Base-by-base conservation (phyloP, 2,113 vertebrate genomes). In the Lophura nycthemera region DNA sequence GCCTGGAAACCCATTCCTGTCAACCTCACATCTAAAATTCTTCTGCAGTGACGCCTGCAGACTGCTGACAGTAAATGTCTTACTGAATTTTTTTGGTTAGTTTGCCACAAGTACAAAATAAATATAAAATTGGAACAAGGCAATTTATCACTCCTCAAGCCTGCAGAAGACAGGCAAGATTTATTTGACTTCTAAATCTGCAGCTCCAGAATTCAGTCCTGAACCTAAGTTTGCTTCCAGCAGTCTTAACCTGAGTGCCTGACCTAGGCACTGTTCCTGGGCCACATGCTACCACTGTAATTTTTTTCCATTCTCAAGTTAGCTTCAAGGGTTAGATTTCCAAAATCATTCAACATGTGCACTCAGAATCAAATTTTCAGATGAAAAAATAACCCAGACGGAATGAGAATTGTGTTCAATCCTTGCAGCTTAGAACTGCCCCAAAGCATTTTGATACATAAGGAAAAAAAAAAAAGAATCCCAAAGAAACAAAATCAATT, bases 61-160 rank as follows among this genome's bases (percentile, higher is more conserved):
- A 40, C n/a, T 83, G 36, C 18, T 1, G 18, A 42, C 19, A 80
- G 72, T 24, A 83, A 88, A 27, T 0, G 0, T 47, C 38, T 69
- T 43, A 43, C 7, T 18, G 42, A 65, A 27, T 57, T 54, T 83
- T 65, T 87, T 87, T 54, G 45, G 29, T 81, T 83, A 32, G 18
- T 14, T 20, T 80, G n/a, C 59, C 56, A 66, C 25, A 65, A 43
- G 48, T 82, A 78, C 59, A 73, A 90, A 57, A 70, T 11, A 7
- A 75, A 64, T 6, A 5, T 15, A 65, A 66, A 91, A 34, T 5
- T 88, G 17, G 86, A 88, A 32, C 24, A 65, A 79, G 81, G 32
- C 8, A 69, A 66, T 25, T 9, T 12, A 30, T 63, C 56, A 71
- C 1, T 64, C 48, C 69, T 59, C 34, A 78, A 83, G 45, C 6